These are phyloP conservation scores for Cantharis rustica DNA, from an alignment of 2,888 invertebrate genomes.

Conservation along the genomic window DNA sequence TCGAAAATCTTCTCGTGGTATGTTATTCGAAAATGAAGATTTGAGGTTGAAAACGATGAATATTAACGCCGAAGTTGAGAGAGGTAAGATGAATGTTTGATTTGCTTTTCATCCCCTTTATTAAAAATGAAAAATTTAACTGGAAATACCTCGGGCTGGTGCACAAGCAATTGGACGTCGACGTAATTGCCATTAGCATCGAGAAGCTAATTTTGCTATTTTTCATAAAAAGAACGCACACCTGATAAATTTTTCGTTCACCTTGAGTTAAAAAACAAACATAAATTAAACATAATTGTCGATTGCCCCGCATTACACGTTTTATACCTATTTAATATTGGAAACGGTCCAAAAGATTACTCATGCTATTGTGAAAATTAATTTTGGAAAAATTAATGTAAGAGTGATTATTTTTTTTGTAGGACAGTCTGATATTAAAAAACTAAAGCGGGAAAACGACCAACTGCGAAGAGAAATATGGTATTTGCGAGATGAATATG, in stretches of 20 bases:
- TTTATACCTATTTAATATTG: conserved; percentile 18
- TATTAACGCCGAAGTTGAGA: conserved; percentile 90
- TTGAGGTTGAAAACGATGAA: conserved; percentile 85
- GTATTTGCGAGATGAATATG: conserved; percentile 86
- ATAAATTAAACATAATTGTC: conserved; percentile 5
- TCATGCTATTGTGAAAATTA: conserved; percentile 4
- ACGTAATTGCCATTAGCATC: background rate
- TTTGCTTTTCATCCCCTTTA: background rate
- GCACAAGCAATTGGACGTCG: background rate
- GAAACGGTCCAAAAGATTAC: conserved; percentile 14
- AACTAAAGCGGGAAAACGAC: conserved; percentile 85
- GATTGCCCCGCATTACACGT: conserved; percentile 4
- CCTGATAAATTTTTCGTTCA: background rate
- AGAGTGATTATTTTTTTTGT: background rate
- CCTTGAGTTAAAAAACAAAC: background rate
- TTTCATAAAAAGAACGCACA: background rate
- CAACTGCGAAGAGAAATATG: conserved; percentile 86
- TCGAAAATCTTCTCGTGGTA: conserved; percentile 88
- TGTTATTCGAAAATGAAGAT: conserved; percentile 94
- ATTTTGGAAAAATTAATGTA: background rate
- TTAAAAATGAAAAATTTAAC: background rate
- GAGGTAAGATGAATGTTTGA: conserved; percentile 64
- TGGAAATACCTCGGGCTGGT: background rate
- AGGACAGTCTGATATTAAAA: conserved; percentile 90
- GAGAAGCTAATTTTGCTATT: background rate